Evolutionary conservation across 2,113 vertebrate genomes (phyloP).

Genomic region (Gobiocypris rarus): DNA sequence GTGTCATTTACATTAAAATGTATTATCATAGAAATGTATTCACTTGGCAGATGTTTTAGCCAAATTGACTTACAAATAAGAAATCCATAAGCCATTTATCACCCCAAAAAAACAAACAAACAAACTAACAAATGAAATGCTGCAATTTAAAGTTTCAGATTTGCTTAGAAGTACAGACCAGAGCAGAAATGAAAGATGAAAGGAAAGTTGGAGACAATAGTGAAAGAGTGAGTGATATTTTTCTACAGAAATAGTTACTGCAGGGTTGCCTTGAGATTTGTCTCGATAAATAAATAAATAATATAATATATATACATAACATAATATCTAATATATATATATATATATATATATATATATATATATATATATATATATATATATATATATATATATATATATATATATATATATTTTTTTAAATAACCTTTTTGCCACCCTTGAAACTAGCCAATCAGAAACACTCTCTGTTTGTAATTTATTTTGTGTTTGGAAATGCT

Average conservation of each 20-base stretch:
- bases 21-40: too few relatives aligned
- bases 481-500: background rate
- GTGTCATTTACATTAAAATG: background rate
- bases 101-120: background rate
- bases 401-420: too few relatives aligned
- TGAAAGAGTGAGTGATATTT: background rate
- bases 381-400: too few relatives aligned
- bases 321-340: too few relatives aligned
- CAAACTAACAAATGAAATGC: too few relatives aligned
- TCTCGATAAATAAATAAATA: too few relatives aligned
- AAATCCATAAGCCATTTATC: background rate
- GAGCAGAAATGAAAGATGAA: background rate
- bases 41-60: background rate
- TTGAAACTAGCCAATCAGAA: background rate
- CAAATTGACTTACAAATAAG: background rate
- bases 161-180: background rate
- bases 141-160: background rate
- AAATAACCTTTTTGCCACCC: too few relatives aligned
- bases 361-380: too few relatives aligned
- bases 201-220: background rate
- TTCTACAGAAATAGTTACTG: background rate
- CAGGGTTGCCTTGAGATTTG: background rate
- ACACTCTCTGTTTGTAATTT: background rate
- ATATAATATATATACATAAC: too few relatives aligned
- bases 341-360: too few relatives aligned